Conservation (phyloP, 2,888 invertebrate genomes). For the Molorchus minor region DNA sequence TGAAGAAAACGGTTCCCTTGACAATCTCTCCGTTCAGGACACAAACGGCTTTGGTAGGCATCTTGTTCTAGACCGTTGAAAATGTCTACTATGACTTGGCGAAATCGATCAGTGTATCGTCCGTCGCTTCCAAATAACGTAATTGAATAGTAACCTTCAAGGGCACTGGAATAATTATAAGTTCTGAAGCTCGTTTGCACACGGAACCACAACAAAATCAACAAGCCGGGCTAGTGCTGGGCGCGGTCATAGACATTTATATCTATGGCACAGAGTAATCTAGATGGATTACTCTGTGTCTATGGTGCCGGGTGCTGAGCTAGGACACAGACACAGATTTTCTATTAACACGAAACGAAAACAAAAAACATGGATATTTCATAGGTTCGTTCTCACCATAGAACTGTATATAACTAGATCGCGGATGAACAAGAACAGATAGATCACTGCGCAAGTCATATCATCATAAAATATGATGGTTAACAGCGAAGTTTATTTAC, state of each 20-base stretch:
- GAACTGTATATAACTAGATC: too few relatives aligned
- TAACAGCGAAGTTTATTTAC: too few relatives aligned
- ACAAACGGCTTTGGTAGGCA: conserved; percentile 83
- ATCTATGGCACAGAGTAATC: neutral
- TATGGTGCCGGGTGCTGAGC: too few relatives aligned
- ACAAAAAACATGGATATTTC: too few relatives aligned
- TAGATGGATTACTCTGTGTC: neutral
- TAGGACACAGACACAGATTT: too few relatives aligned
- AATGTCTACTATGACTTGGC: conserved; percentile 24
- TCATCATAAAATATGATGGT: too few relatives aligned
- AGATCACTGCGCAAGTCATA: too few relatives aligned
- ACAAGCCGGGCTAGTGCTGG: too few relatives aligned
- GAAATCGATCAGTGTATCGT: conserved; percentile 6
- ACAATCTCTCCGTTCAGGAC: conserved; percentile 84
- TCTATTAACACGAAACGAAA: too few relatives aligned
- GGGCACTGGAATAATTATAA: conserved; percentile 5
- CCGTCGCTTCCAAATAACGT: neutral
- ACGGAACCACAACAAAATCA: conserved; percentile 11
- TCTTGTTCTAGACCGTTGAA: conserved; percentile 52
- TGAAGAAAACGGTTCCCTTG: conserved; percentile 82
- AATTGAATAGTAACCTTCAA: conserved; percentile 4
- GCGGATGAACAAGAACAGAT: too few relatives aligned
- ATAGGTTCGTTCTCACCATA: too few relatives aligned
- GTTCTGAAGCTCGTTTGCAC: conserved; percentile 5
- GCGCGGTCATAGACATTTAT: too few relatives aligned